These are phyloP conservation scores for Trypoxylon attenuatum DNA, from an alignment of 2,888 invertebrate species.

Conservation along the genomic window DNA sequence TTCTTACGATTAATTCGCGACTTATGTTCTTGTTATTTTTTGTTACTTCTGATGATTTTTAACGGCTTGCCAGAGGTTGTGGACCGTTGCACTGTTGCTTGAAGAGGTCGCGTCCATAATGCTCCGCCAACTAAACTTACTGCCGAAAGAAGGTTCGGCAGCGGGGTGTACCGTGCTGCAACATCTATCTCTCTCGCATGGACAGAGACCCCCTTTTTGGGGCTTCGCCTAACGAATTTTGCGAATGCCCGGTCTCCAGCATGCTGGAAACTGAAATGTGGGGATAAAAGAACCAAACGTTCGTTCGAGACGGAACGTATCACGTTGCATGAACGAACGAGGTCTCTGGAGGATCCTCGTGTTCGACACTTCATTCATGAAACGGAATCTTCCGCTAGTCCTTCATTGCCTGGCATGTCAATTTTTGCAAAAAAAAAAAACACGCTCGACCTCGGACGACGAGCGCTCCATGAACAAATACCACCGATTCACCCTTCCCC, in stretches of 20 bases:
- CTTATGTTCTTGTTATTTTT: constrained; percentile 17
- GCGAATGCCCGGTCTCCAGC: neutral
- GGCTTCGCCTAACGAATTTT: neutral
- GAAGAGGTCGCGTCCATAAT: constrained; percentile 30
- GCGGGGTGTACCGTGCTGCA: neutral
- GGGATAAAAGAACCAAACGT: neutral
- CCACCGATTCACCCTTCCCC: neutral
- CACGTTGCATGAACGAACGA: neutral
- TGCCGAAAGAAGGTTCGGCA: neutral
- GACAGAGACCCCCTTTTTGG: neutral
- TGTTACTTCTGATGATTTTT: neutral
- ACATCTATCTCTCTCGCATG: neutral
- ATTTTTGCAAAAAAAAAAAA: neutral
- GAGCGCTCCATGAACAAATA: neutral
- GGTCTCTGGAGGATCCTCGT: neutral
- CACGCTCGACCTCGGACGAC: neutral
- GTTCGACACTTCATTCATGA: neutral
- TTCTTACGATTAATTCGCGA: neutral
- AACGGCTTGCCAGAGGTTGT: constrained; percentile 21
- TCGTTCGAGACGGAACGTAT: neutral
- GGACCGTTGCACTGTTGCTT: constrained; percentile 35
- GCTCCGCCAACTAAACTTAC: constrained; percentile 21
- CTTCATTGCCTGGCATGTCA: neutral
- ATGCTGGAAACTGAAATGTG: neutral
- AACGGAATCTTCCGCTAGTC: neutral